phyloP scores from a whole-genome alignment of 2,797 vertebrate species.

The Toxotes lorentzi region DNA sequence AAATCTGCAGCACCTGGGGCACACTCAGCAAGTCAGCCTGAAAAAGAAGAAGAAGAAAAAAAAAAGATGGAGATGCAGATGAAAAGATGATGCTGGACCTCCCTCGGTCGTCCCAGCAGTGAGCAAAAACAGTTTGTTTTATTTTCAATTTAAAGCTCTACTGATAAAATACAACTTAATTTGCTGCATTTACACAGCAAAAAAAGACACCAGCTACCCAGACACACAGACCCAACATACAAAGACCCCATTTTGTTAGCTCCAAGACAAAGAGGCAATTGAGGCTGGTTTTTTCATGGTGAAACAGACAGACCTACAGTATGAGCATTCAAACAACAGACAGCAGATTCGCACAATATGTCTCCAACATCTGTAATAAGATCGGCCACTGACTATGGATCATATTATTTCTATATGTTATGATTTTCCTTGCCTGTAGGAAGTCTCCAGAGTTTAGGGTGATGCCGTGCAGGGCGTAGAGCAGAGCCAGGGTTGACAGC shows the following conservation, averaged over 20 bases:
- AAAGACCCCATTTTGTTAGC: constrained; percentile 14
- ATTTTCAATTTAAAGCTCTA: background rate
- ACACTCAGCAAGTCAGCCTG: constrained; percentile 90
- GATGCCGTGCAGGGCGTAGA: constrained; percentile 93
- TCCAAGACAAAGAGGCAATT: constrained; percentile 30
- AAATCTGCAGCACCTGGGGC: constrained; percentile 88
- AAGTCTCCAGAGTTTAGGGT: constrained; percentile 92
- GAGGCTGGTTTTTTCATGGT: background rate
- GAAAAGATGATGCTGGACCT: background rate
- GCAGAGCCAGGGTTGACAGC: constrained; percentile 89
- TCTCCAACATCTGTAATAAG: background rate
- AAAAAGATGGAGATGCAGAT: constrained; percentile 14
- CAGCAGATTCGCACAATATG: background rate
- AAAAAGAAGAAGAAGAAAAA: constrained; percentile 27
- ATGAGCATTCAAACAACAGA: constrained; percentile 3
- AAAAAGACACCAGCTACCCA: background rate
- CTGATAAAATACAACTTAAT: background rate
- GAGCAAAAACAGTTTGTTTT: constrained; percentile 2
- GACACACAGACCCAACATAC: constrained; percentile 6
- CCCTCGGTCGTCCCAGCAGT: background rate
- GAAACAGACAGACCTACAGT: background rate
- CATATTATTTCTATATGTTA: background rate
- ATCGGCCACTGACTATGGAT: background rate
- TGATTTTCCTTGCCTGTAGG: constrained; percentile 87
- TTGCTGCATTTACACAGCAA: background rate